A percentile compares a stretch with the other conserved stretches of the same genome.
These are phyloP conservation scores for Diachasma alloeum DNA, from an alignment of 1,140 invertebrate genomes.

Conservation along the genomic window DNA sequence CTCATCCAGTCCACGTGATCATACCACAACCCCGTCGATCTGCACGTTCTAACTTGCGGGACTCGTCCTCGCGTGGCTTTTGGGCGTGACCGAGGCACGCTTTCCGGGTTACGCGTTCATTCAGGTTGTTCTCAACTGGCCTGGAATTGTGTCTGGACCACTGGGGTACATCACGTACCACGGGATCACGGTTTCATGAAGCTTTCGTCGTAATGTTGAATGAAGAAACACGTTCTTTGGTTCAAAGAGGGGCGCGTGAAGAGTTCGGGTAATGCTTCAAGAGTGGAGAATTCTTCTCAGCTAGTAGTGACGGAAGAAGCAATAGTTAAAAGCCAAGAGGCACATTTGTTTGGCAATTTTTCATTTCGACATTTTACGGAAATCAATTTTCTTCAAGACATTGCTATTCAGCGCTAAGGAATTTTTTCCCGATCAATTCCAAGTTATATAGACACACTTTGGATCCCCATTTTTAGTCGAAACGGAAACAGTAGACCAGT, in stretches of 20 bases:
- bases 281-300: no score
- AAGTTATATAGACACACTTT: neutral
- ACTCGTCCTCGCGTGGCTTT: constrained; percentile 11
- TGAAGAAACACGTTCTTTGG: neutral
- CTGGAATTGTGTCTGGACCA: constrained; percentile 3
- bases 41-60: neutral
- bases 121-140: constrained; percentile 7
- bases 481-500: neutral
- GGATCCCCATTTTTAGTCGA: neutral
- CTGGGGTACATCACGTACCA: constrained; percentile 5
- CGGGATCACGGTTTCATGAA: neutral
- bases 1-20: constrained; percentile 30
- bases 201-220: neutral
- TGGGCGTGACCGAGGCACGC: constrained; percentile 25
- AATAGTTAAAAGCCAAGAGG: no score
- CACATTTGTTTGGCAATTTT: no score
- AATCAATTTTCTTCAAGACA: no score
- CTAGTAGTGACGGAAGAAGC: no score
- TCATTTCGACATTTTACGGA: neutral
- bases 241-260: neutral
- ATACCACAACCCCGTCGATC: constrained; percentile 8
- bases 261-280: no score
- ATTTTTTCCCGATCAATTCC: neutral
- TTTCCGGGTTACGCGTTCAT: constrained; percentile 44
- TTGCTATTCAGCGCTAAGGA: neutral